These are phyloP conservation scores for Scaptomyza polygonia DNA, from an alignment of 2,888 invertebrate species.

Conservation along the genomic window DNA sequence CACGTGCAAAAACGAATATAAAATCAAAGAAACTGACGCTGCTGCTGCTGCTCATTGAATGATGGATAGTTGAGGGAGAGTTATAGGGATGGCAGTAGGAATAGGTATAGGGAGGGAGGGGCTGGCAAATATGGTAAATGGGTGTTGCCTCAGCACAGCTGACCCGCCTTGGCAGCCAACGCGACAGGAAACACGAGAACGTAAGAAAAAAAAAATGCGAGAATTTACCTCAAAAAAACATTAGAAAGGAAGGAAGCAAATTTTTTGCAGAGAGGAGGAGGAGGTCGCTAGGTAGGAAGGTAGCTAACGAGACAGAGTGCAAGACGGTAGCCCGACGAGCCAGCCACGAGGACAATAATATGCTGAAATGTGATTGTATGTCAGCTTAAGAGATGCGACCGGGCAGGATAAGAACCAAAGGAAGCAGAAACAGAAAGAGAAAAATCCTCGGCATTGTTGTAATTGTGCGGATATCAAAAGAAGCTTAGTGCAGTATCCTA, in stretches of 20 bases:
- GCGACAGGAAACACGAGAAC: constrained; percentile 37
- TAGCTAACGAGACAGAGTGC: constrained; percentile 16
- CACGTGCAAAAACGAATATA: constrained; percentile 59
- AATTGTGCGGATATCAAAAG: constrained; percentile 71
- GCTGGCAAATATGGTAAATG: constrained; percentile 19
- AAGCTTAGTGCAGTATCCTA: constrained; percentile 57
- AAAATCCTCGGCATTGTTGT: constrained; percentile 66
- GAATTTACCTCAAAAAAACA: constrained; percentile 64
- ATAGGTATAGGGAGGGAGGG: constrained; percentile 3
- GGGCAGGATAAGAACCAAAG: constrained; percentile 60
- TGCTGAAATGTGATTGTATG: constrained; percentile 72
- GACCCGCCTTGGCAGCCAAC: constrained; percentile 54
- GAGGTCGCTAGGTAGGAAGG: constrained; percentile 4
- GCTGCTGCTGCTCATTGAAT: constrained; percentile 3
- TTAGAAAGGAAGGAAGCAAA: constrained; percentile 27
- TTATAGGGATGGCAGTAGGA: neutral
- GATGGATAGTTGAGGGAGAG: constrained; percentile 10
- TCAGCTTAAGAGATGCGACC: constrained; percentile 74
- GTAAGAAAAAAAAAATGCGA: constrained; percentile 33
- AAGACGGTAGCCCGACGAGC: constrained; percentile 31
- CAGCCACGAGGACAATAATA: constrained; percentile 58
- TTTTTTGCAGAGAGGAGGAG: neutral
- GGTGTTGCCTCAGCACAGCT: constrained; percentile 44
- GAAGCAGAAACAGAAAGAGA: constrained; percentile 46
- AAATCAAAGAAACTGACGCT: constrained; percentile 1